These are phyloP conservation scores for Eulimnadia texana DNA, from an alignment of 1,140 invertebrate genomes.

Conservation along the genomic window DNA sequence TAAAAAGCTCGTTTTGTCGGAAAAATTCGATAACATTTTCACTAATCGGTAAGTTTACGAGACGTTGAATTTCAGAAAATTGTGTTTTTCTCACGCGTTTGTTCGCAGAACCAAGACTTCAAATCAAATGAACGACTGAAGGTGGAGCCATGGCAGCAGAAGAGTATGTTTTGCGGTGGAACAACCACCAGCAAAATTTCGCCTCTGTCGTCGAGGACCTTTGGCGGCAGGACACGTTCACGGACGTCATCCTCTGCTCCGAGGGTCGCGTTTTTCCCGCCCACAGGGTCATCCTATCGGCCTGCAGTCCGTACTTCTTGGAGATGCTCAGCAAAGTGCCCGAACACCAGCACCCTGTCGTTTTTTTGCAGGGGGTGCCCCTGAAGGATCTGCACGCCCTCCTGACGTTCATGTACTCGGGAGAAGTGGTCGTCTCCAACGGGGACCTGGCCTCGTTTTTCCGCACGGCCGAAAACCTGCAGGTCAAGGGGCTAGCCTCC, in stretches of 20 bases:
- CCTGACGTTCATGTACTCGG: constrained; percentile 31
- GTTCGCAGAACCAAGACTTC: too few relatives aligned
- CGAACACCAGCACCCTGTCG: constrained; percentile 17
- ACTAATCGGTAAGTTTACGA: too few relatives aligned
- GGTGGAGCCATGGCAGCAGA: constrained; percentile 22
- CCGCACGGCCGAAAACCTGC: constrained; percentile 29
- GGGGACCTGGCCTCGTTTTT: constrained; percentile 27
- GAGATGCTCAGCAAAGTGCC: constrained; percentile 16
- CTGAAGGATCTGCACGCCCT: constrained; percentile 18
- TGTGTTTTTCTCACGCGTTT: too few relatives aligned
- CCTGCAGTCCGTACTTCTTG: constrained; percentile 37
- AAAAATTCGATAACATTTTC: too few relatives aligned
- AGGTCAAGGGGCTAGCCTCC: constrained; percentile 26
- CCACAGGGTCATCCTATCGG: constrained; percentile 31
- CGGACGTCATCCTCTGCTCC: constrained; percentile 22
- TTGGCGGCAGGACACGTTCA: constrained; percentile 20
- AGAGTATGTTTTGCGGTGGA: constrained; percentile 23
- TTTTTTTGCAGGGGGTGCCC: constrained; percentile 16
- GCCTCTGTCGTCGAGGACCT: constrained; percentile 22
- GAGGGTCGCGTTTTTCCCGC: constrained; percentile 28
- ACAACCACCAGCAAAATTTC: constrained; percentile 24
- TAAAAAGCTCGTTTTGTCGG: too few relatives aligned
- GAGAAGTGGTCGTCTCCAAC: constrained; percentile 31
- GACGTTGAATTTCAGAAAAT: too few relatives aligned
- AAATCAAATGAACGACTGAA: too few relatives aligned